Conservation (phyloP, 2,113 vertebrate genomes). For the Hypocryptadius cinnamomeus region DNA sequence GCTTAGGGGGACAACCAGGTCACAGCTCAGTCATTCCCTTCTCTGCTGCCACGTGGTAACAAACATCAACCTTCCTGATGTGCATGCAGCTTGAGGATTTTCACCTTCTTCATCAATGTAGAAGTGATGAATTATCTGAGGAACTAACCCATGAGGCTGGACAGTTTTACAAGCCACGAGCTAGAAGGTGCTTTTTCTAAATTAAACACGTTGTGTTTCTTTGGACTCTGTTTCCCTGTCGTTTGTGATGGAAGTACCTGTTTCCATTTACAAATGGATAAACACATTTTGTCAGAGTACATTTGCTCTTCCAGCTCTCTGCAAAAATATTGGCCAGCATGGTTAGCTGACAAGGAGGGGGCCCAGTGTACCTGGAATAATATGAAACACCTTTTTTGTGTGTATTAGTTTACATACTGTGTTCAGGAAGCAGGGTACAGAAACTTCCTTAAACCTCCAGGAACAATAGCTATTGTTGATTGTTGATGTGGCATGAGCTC, state of each 20-base stretch:
- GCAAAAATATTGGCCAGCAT: conserved; percentile 38
- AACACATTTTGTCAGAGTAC: not conserved
- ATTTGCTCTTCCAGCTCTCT: conserved; percentile 7
- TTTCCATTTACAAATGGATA: not conserved
- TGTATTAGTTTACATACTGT: conserved; percentile 64
- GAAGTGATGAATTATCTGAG: not conserved
- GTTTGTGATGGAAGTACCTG: not conserved
- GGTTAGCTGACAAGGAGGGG: not conserved
- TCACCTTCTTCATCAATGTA: not conserved
- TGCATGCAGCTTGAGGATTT: not conserved
- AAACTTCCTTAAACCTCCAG: conserved; percentile 70
- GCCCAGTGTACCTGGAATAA: conserved; percentile 61
- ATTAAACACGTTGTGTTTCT: not conserved
- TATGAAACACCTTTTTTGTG: conserved; percentile 63
- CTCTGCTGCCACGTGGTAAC: not conserved
- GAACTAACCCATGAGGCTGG: not conserved
- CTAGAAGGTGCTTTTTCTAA: not conserved
- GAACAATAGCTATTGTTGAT: conserved; percentile 81
- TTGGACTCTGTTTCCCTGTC: not conserved
- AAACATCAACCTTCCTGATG: not conserved
- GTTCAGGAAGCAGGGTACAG: conserved; percentile 72
- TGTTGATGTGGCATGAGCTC: conserved; percentile 73
- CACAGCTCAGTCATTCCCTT: not conserved
- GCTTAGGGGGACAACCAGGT: not conserved
- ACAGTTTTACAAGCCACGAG: not conserved